These are phyloP conservation scores for Pammene fasciana DNA, from an alignment of 2,888 invertebrate genomes.

Conservation along the genomic window DNA sequence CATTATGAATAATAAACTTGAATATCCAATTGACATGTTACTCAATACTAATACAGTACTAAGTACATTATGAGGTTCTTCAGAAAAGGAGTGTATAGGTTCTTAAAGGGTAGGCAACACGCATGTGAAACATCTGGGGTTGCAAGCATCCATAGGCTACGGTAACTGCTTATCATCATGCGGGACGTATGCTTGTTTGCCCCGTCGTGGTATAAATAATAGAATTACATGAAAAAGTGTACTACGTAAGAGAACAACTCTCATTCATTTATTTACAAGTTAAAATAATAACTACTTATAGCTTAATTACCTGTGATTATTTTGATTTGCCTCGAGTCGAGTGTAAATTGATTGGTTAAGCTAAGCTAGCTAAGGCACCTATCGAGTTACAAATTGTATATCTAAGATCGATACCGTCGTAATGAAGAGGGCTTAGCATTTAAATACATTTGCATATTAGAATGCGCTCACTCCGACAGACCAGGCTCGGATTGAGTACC, in stretches of 20 bases:
- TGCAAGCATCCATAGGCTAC: too few relatives aligned
- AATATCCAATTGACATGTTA: neutral
- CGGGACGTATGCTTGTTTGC: too few relatives aligned
- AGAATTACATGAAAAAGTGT: too few relatives aligned
- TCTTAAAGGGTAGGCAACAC: too few relatives aligned
- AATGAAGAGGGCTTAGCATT: constrained; percentile 83
- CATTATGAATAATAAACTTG: neutral
- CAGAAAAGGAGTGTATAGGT: too few relatives aligned
- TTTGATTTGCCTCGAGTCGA: constrained; percentile 46
- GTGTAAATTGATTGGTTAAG: constrained; percentile 70
- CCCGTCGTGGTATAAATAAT: too few relatives aligned
- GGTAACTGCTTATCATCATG: too few relatives aligned
- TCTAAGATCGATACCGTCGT: constrained; percentile 82
- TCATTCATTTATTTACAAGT: neutral
- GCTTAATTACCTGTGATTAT: constrained; percentile 3
- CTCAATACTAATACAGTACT: too few relatives aligned
- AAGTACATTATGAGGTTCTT: too few relatives aligned
- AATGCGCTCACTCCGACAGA: constrained; percentile 71
- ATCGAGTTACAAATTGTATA: constrained; percentile 82
- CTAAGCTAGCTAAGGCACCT: constrained; percentile 61
- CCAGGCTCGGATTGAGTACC: constrained; percentile 44
- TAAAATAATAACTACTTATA: neutral
- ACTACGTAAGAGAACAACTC: too few relatives aligned
- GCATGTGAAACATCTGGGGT: too few relatives aligned
- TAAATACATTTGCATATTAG: constrained; percentile 84